phyloP scores from a whole-genome alignment of 1,140 invertebrate genomes.

The Drosophila bifasciata region DNA sequence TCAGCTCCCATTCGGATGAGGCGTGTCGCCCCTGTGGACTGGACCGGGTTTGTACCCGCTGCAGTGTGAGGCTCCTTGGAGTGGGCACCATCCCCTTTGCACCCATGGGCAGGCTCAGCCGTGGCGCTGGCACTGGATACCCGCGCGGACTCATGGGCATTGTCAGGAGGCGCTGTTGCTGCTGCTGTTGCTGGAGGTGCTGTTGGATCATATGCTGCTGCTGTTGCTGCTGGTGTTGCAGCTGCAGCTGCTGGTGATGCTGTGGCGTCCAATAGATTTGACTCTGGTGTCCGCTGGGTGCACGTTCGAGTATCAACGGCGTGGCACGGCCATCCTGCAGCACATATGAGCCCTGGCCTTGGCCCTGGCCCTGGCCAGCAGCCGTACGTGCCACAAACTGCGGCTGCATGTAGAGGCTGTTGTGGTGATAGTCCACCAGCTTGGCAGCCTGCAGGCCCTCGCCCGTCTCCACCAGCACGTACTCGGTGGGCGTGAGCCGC shows the following conservation, averaged over 20 bases:
- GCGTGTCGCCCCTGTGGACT: conserved; percentile 20
- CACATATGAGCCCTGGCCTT: conserved; percentile 20
- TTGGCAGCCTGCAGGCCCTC: conserved; percentile 73
- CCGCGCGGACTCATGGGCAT: conserved; percentile 54
- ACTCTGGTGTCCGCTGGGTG: conserved; percentile 58
- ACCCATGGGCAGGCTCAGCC: conserved; percentile 19
- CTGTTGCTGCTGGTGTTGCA: conserved; percentile 26
- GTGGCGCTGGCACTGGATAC: conserved; percentile 54
- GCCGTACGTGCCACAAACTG: conserved; percentile 9
- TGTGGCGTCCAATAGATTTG: conserved; percentile 77
- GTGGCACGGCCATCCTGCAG: conserved; percentile 68
- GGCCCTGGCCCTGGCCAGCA: not conserved
- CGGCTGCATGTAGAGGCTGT: conserved; percentile 51
- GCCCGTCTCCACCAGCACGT: conserved; percentile 70
- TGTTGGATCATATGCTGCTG: conserved; percentile 18
- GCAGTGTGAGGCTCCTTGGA: conserved; percentile 28
- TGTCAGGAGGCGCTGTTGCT: conserved; percentile 18
- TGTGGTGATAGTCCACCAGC: conserved; percentile 56
- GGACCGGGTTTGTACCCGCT: not conserved
- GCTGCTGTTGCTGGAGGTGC: conserved; percentile 31
- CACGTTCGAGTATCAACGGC: conserved; percentile 73
- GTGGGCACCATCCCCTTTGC: conserved; percentile 26
- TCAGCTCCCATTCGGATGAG: conserved; percentile 86
- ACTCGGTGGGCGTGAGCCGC: conserved; percentile 46
- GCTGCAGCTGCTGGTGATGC: conserved; percentile 43